Evolutionary conservation across 2,797 vertebrate genomes (phyloP), one percentile per base, ranked within the genome.

Genomic region (Carcharodon carcharias): DNA sequence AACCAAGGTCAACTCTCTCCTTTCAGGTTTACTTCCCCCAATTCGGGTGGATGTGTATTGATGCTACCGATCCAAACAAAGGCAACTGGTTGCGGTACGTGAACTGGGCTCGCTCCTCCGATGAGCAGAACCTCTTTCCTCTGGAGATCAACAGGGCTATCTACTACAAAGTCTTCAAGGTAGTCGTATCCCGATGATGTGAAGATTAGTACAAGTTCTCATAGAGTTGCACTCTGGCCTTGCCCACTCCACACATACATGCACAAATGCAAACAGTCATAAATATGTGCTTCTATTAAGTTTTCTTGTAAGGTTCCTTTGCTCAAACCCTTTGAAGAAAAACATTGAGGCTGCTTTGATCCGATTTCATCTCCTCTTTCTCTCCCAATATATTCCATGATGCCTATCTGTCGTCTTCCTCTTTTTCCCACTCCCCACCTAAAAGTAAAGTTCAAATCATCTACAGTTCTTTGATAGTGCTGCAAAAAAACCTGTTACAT

Each of bases 11-110:
- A 95, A 71, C 94, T 96, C 82, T 96, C 96, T 56, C 96, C 63
- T 65, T 77, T 0, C n/a, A 99, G 99, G 99, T 99, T 0, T 99
- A 99, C 97, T 99, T 99, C 97, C 99, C 99, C 12, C 98, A 98
- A n/a, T 96, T 98, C 96, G 99, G 99, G 4, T 99, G 99, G 99
- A 99, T 99, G 99, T 99, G 99, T 97, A 98, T 99, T 3, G 99
- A 99, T 45, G 99, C 99, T 97, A 99, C 99, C 0, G 99, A 99
- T 96, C 99, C 99, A 2, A 96, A 97, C 97, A 99, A 99, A 96
- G 99, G 99, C 50, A 99, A 99, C 97, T 99, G 99, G 99, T 97
- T 99, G 73, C 98, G 99, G 0, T 99, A 99, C 92, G 98, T 99
- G 96, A 99, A 99, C 97, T 99, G 99, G 99, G 99, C 99, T 0